phyloP scores from a whole-genome alignment of 2,888 invertebrate genomes.

The Crossocerus cetratus region DNA sequence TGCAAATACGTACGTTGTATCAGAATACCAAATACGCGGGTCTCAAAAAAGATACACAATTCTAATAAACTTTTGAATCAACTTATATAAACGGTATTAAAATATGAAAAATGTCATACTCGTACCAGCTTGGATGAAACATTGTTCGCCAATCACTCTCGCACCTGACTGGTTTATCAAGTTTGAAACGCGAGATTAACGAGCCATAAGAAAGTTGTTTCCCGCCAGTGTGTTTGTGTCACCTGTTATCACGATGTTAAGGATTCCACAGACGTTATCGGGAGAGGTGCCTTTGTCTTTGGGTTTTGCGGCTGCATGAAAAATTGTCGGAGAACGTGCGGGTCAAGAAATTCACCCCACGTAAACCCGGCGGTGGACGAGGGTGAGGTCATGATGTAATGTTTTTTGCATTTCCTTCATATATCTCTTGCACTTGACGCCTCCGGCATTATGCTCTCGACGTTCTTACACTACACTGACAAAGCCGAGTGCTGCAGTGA shows the following conservation, averaged over 20 bases:
- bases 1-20: too few species aligned
- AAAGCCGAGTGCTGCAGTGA: background rate
- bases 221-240: background rate
- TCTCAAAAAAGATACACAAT: too few species aligned
- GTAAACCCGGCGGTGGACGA: constrained; percentile 9
- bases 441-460: constrained; percentile 1
- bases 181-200: background rate
- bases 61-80: too few species aligned
- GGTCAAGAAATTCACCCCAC: constrained; percentile 8
- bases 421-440: constrained; percentile 1
- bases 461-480: background rate
- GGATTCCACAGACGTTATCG: background rate
- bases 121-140: too few species aligned
- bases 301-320: background rate
- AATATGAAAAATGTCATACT: too few species aligned
- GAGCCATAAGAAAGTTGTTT: background rate
- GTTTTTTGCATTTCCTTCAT: constrained; percentile 13
- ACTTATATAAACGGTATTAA: too few species aligned
- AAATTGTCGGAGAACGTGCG: constrained; percentile 4
- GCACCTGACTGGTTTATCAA: background rate
- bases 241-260: background rate
- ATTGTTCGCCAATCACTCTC: too few species aligned
- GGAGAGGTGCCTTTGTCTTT: background rate
- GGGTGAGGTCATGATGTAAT: background rate
- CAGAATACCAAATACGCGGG: too few species aligned